phyloP scores from a whole-genome alignment of 2,888 invertebrate species.

The Odontocolon sp. region DNA sequence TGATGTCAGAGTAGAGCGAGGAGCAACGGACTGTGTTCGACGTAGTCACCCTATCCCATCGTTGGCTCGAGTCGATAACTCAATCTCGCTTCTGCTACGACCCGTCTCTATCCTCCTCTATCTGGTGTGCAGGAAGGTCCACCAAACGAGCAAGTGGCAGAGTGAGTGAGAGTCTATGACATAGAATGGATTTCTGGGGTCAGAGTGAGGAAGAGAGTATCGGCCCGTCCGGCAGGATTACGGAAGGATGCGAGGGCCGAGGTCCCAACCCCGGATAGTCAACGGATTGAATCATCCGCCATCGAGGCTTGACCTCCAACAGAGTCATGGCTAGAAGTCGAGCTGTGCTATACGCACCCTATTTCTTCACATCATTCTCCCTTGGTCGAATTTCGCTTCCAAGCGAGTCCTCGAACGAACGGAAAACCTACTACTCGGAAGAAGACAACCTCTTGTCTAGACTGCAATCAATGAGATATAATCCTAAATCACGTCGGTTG shows the following conservation, averaged over 20 bases:
- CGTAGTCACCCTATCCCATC: constrained; percentile 48
- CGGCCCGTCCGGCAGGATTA: constrained; percentile 58
- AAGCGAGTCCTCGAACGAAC: no score
- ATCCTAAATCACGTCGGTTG: neutral
- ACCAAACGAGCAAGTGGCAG: constrained; percentile 42
- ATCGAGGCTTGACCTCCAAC: constrained; percentile 55
- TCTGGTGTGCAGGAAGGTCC: constrained; percentile 39
- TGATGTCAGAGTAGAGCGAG: constrained; percentile 68
- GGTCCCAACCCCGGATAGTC: constrained; percentile 61
- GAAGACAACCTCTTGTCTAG: constrained; percentile 11
- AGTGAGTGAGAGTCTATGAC: constrained; percentile 40
- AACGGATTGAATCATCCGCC: constrained; percentile 73
- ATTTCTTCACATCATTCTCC: neutral
- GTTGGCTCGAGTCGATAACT: constrained; percentile 74
- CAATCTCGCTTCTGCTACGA: constrained; percentile 55
- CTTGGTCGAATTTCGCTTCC: no score
- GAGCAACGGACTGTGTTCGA: constrained; percentile 31
- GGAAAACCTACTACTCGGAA: neutral
- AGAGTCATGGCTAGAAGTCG: constrained; percentile 20
- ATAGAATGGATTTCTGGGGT: constrained; percentile 26
- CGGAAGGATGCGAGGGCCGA: constrained; percentile 66
- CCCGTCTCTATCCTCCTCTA: constrained; percentile 58
- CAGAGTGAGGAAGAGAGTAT: constrained; percentile 22
- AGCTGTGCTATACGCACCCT: neutral
- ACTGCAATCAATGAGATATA: constrained; percentile 2